Conservation (phyloP, 2,797 vertebrate species). For the Chrosomus eos region DNA sequence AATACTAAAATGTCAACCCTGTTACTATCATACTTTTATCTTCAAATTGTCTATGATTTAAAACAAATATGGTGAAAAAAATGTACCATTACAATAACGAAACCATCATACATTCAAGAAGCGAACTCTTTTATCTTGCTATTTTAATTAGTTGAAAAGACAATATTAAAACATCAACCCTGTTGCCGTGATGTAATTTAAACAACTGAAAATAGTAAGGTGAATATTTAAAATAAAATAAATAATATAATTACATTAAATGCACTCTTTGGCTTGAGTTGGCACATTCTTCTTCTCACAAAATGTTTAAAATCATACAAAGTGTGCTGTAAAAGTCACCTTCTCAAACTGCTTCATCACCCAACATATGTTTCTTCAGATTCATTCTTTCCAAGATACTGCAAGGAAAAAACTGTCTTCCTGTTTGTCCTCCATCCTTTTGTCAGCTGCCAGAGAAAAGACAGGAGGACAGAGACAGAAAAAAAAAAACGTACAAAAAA, state of each 20-base stretch:
- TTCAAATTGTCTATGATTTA: background rate
- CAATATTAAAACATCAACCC: background rate
- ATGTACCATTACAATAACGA: background rate
- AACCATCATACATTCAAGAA: background rate
- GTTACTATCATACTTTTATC: background rate
- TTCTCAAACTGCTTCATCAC: background rate
- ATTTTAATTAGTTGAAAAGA: background rate
- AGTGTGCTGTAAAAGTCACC: background rate
- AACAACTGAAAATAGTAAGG: too few relatives aligned
- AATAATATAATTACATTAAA: background rate
- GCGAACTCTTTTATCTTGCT: background rate
- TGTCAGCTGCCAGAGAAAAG: background rate
- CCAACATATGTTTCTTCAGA: constrained; percentile 11
- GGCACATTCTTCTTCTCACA: background rate
- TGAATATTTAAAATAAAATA: background rate
- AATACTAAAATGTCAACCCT: too few relatives aligned
- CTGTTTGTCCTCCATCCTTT: background rate
- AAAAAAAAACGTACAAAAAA: background rate
- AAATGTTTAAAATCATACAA: background rate
- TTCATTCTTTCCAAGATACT: constrained; percentile 8
- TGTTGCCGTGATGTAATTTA: background rate
- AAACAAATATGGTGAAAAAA: background rate
- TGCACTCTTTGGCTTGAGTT: background rate
- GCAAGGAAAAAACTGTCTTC: constrained; percentile 4
- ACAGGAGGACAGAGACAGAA: background rate